These are phyloP conservation scores for Linnaemya tessellans DNA, from an alignment of 2,888 invertebrate species.

Conservation along the genomic window DNA sequence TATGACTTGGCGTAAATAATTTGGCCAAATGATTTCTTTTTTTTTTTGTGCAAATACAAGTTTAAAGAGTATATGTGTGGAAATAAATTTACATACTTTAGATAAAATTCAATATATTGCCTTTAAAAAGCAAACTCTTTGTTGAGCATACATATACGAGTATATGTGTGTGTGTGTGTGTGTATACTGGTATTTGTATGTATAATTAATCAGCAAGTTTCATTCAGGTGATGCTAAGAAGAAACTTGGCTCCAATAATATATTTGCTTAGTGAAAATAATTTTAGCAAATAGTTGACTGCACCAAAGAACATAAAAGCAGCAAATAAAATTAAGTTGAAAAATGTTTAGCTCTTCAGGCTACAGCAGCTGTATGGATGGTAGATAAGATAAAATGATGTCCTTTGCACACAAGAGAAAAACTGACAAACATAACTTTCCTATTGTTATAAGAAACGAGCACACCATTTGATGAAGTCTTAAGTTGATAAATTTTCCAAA, in stretches of 20 bases:
- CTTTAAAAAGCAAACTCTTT: too few relatives aligned
- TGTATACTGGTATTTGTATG: too few relatives aligned
- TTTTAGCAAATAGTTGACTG: background rate
- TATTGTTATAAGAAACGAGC: background rate
- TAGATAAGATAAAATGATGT: background rate
- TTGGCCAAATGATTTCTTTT: background rate
- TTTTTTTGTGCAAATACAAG: too few relatives aligned
- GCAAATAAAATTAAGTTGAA: background rate
- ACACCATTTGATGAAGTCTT: background rate
- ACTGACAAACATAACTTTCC: background rate
- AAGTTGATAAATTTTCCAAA: slow-evolving; percentile 25
- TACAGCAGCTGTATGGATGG: background rate
- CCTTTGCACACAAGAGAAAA: background rate
- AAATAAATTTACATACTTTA: too few relatives aligned
- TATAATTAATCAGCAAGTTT: background rate
- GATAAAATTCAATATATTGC: too few relatives aligned
- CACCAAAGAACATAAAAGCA: background rate
- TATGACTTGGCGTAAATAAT: slow-evolving; percentile 22
- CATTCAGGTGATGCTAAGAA: background rate
- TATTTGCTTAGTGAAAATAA: too few relatives aligned
- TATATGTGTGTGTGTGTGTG: too few relatives aligned
- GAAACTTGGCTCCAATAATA: background rate
- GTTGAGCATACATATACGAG: too few relatives aligned
- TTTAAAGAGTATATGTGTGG: too few relatives aligned
- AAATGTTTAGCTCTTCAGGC: background rate